Evolutionary conservation across 2,113 vertebrate species (phyloP).

Genomic region (Poeciliopsis retropinna): DNA sequence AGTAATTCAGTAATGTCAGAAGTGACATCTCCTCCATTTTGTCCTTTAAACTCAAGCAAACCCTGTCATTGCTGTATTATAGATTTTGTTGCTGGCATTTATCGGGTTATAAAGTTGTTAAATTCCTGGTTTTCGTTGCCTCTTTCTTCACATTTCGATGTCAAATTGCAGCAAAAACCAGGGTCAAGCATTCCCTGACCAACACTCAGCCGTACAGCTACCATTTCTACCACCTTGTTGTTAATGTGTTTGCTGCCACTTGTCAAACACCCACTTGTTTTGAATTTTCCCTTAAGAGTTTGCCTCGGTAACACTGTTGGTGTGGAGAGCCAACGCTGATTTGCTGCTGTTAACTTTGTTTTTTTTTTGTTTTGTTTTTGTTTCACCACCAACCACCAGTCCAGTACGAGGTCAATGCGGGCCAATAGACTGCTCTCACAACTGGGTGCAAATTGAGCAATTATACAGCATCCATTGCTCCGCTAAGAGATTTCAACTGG

Average conservation of each 20-base stretch:
- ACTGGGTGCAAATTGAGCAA: slow-evolving; percentile 31
- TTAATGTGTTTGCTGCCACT: slow-evolving; percentile 73
- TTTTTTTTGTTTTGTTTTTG: slow-evolving; percentile 46
- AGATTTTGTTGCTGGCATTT: slow-evolving; percentile 43
- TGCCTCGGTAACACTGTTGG: slow-evolving; percentile 48
- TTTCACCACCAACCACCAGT: slow-evolving; percentile 61
- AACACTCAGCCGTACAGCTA: slow-evolving; percentile 42
- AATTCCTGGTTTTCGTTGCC: slow-evolving; percentile 7
- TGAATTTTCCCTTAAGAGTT: slow-evolving; percentile 69
- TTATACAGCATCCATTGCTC: not conserved
- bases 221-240: slow-evolving; percentile 68
- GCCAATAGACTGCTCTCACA: slow-evolving; percentile 24
- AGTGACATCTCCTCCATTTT: slow-evolving; percentile 62
- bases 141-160: slow-evolving; percentile 9
- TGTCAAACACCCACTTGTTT: slow-evolving; percentile 79
- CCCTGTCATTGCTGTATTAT: slow-evolving; percentile 29
- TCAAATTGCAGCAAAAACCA: slow-evolving; percentile 11
- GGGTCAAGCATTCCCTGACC: slow-evolving; percentile 47
- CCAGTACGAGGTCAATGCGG: slow-evolving; percentile 42
- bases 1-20: not conserved
- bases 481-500: slow-evolving; percentile 3
- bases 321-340: slow-evolving; percentile 71
- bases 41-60: slow-evolving; percentile 49
- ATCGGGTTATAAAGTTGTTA: slow-evolving; percentile 50
- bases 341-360: slow-evolving; percentile 71